Evolutionary conservation across 2,888 invertebrate genomes (phyloP), one percentile per base, ranked within the genome.

Genomic region (Blomia tropicalis): DNA sequence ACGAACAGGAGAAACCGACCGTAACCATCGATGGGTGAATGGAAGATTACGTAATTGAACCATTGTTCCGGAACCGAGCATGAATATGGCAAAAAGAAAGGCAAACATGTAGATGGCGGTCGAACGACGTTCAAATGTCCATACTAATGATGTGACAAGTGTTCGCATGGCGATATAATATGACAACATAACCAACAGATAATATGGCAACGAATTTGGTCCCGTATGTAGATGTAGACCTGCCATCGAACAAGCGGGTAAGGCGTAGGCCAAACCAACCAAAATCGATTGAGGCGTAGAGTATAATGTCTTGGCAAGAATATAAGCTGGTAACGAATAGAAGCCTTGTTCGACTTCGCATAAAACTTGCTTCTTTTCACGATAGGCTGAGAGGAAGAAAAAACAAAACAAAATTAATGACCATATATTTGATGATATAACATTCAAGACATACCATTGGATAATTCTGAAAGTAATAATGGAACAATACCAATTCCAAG

Each of bases 401-500:
- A 43, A 59, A 27, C 29, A n/a, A 23, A 31, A 43, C n/a, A n/a
- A n/a, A n/a, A n/a, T n/a, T n/a, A n/a, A n/a, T n/a, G n/a, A n/a
- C n/a, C n/a, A n/a, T 29, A n/a, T n/a, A n/a, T n/a, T n/a, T n/a
- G n/a, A n/a, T n/a, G n/a, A n/a, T n/a, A n/a, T n/a, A n/a, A n/a
- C n/a, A n/a, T n/a, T n/a, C n/a, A n/a, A n/a, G n/a, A 54, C 56
- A 60, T 53, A 69, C 68, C 65, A 67, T 70, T 69, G 63, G 77
- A 76, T 27, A 74, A 70, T 31, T 78, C 74, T 47, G 79, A 75
- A 23, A 80, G 77, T 31, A 86, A 73, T 7, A 88, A 73, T 0
- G 91, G 89, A 85, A 88, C 86, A 53, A 81, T 79, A 2, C 82
- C 79, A 43, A 92, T 71, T 54, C 83, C 83, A 79, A 87, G 81